These are phyloP conservation scores for Aphidius ervi DNA, from an alignment of 1,140 invertebrate genomes.

Conservation along the genomic window DNA sequence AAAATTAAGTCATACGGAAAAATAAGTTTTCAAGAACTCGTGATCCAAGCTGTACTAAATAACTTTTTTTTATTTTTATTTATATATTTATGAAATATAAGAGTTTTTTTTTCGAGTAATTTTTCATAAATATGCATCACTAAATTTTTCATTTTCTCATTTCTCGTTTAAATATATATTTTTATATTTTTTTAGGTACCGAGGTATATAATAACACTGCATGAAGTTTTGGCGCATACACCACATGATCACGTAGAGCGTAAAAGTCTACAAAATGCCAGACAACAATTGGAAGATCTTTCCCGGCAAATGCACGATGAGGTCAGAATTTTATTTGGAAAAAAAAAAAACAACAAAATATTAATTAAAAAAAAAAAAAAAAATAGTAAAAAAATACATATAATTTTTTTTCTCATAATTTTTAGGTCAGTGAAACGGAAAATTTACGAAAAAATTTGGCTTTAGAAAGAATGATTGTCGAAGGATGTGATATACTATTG, in stretches of 20 bases:
- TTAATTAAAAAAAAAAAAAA: background rate
- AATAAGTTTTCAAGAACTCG: too few relatives aligned
- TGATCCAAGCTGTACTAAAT: too few relatives aligned
- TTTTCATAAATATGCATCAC: background rate
- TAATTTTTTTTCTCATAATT: constrained; percentile 17
- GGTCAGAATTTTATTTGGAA: constrained; percentile 50
- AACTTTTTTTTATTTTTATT: too few relatives aligned
- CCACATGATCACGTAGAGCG: constrained; percentile 93
- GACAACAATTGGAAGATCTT: constrained; percentile 84
- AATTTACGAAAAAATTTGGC: constrained; percentile 90
- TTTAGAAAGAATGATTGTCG: constrained; percentile 91
- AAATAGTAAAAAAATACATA: background rate
- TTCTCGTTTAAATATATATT: background rate
- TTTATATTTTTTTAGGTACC: constrained; percentile 64
- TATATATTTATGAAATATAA: too few relatives aligned
- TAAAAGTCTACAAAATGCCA: constrained; percentile 82
- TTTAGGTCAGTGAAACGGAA: constrained; percentile 88
- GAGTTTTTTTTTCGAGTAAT: too few relatives aligned
- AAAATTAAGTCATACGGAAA: too few relatives aligned
- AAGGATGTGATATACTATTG: constrained; percentile 89
- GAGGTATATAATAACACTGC: constrained; percentile 86
- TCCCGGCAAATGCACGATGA: constrained; percentile 83
- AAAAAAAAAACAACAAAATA: background rate
- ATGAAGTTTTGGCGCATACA: constrained; percentile 87
- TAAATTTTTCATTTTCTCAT: constrained; percentile 2